Evolutionary conservation across 2,888 invertebrate species (phyloP).

Genomic region (Archips xylosteana): DNA sequence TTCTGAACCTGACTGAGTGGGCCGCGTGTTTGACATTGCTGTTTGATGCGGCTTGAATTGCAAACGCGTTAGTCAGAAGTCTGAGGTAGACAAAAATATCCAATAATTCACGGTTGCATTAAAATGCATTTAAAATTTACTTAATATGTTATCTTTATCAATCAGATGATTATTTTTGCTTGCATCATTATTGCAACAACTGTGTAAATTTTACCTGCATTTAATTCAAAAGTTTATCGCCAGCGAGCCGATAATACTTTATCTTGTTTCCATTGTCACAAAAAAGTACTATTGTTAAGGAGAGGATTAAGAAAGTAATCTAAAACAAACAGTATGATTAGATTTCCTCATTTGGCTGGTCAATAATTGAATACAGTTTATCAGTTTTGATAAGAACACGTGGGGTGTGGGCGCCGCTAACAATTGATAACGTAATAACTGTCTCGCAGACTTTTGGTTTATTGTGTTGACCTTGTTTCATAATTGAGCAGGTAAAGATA

Average conservation of each 20-base stretch:
- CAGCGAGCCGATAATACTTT: neutral
- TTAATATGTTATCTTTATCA: too few relatives aligned
- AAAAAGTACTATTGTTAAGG: conserved; percentile 4
- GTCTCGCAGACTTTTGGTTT: conserved; percentile 17
- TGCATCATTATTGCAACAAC: neutral
- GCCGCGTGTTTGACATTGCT: too few relatives aligned
- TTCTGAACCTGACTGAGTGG: too few relatives aligned
- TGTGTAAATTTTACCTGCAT: neutral
- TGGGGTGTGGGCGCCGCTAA: neutral
- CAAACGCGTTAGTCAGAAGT: too few relatives aligned
- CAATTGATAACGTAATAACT: conserved; percentile 21
- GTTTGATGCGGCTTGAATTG: too few relatives aligned
- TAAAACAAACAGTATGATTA: neutral
- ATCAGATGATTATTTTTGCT: neutral
- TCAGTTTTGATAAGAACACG: conserved; percentile 25
- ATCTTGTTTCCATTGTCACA: neutral
- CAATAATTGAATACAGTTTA: conserved; percentile 23
- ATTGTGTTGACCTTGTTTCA: conserved; percentile 26
- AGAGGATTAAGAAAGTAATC: conserved; percentile 2
- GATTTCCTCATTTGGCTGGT: conserved; percentile 2
- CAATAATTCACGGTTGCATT: too few relatives aligned
- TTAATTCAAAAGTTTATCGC: neutral
- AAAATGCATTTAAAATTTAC: too few relatives aligned
- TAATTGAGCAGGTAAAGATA: neutral
- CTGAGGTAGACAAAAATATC: too few relatives aligned